Evolutionary conservation across 2,888 invertebrate species (phyloP).

Genomic region (Diarsia dahlii): DNA sequence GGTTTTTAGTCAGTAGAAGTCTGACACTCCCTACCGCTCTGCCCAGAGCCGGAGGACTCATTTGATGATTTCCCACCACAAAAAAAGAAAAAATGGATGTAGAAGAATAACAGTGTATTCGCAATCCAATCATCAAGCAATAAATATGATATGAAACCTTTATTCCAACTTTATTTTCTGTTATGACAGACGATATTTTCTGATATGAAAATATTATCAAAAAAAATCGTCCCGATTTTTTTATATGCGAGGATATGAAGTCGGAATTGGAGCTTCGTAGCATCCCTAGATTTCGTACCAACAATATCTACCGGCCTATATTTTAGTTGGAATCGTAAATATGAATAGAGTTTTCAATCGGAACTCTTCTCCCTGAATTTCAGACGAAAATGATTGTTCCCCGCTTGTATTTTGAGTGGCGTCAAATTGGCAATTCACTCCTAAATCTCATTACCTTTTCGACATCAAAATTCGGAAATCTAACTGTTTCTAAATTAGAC

Average conservation of each 20-base stretch:
- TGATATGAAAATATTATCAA: too few species aligned
- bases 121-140: background rate
- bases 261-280: background rate
- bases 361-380: conserved; percentile 33
- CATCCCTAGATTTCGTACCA: background rate
- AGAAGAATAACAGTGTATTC: background rate
- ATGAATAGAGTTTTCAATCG: conserved; percentile 33
- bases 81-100: too few species aligned
- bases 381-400: conserved; percentile 30
- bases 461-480: conserved; percentile 6
- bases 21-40: too few species aligned
- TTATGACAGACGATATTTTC: conserved; percentile 7
- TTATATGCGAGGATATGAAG: background rate
- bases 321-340: conserved; percentile 17
- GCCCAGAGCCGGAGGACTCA: too few species aligned
- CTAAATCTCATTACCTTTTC: conserved; percentile 25
- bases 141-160: background rate
- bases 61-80: too few species aligned
- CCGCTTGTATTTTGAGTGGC: conserved; percentile 30
- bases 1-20: too few species aligned
- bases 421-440: conserved; percentile 35
- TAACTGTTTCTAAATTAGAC: background rate
- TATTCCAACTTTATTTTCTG: background rate
- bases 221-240: conserved; percentile 13
- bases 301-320: background rate